phyloP scores from a whole-genome alignment of 2,888 invertebrate genomes.

The Leptinotarsa tumamoca region DNA sequence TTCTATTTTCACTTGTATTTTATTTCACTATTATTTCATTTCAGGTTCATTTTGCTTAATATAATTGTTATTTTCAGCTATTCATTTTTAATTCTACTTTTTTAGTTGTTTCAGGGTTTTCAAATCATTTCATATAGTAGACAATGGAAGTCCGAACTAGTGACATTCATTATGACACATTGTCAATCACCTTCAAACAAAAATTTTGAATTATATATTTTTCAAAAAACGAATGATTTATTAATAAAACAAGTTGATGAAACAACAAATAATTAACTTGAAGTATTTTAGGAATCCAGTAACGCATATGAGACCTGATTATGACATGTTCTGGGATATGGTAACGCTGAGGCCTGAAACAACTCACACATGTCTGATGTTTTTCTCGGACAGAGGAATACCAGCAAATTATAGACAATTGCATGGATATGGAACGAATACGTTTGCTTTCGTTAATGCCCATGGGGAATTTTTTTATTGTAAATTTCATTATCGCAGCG shows the following conservation, averaged over 20 bases:
- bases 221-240: not conserved
- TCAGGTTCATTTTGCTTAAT: too few species aligned
- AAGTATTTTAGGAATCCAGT: constrained; percentile 81
- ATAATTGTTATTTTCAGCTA: too few species aligned
- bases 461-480: constrained; percentile 79
- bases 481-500: constrained; percentile 92
- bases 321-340: constrained; percentile 97
- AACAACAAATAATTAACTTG: not conserved
- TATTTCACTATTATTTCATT: too few species aligned
- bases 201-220: not conserved
- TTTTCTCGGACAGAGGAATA: constrained; percentile 93
- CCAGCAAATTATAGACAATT: constrained; percentile 81
- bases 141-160: too few species aligned
- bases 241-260: not conserved
- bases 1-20: too few species aligned
- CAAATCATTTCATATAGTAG: too few species aligned
- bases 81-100: too few species aligned
- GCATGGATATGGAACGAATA: constrained; percentile 95
- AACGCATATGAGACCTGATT: constrained; percentile 85
- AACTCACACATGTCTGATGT: constrained; percentile 84
- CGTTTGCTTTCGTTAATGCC: constrained; percentile 89
- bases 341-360: constrained; percentile 88
- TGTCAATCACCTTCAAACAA: too few species aligned
- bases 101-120: too few species aligned
- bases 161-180: too few species aligned